Evolutionary conservation across 2,797 vertebrate species (phyloP), one percentile per base, ranked within the genome.

Genomic region (Melanotaenia nigrans): DNA sequence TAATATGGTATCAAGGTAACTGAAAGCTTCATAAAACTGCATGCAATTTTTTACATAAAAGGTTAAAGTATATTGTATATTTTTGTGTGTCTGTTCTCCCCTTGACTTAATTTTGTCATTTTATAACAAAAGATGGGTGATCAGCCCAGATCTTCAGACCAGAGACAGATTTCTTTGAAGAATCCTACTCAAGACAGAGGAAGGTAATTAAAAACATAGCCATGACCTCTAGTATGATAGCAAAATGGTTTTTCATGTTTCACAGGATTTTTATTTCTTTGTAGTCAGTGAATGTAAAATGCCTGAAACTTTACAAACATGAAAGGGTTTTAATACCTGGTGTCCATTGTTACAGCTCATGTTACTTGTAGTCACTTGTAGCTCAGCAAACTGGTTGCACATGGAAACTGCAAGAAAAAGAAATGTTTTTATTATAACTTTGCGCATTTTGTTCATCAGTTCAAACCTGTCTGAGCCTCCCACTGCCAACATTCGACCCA

Each of bases 401-500:
- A 16, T 35, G n/a, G 22, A 22, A 53, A 53, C 3, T 13, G 22
- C 7, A 47, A 45, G 14, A 12, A 58, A 12, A 30, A 12, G 20
- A 16, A 40, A 42, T 30, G 13, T 2, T 18, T 1, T 47, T 12
- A 11, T 18, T 16, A 10, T 4, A 35, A 57, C 1, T 59, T 22
- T 42, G 22, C 1, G 33, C 3, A 35, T 1, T 72, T 62, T 81
- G 30, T 67, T 42, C 0, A 4, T 59, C 87, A 98, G 97, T 79
- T 95, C 96, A 53, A 97, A 95, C 76, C 87, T 95, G 63, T 96
- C 96, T 65, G 98, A 99, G 63, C 96, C 98, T 35, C 98, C 97
- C 47, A 99, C 98, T 45, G 98, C 98, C 69, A 99, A 99, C 84
- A 99, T 99, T 84, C 97, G 97, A 65, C 98, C 98, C 61, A 99